Percentiles rank a stretch among this genome's conserved stretches.
Conservation (phyloP, 2,113 vertebrate genomes). For the Alethe castanea region DNA sequence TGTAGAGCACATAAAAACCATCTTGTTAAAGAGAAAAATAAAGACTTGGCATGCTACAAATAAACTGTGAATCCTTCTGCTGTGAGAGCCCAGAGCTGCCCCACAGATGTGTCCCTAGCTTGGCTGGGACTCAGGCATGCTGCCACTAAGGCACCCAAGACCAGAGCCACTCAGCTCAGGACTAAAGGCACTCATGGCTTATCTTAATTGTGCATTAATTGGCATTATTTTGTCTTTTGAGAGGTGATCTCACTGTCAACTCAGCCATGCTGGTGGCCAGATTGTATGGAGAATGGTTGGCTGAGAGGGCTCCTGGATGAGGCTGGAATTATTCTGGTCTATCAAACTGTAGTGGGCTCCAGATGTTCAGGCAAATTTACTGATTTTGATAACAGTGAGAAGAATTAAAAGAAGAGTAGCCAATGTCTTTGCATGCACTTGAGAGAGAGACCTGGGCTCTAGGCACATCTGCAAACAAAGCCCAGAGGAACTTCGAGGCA, state of each 20-base stretch:
- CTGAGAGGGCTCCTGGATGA: not conserved
- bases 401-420: not conserved
- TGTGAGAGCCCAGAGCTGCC: not conserved
- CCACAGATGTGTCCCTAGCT: not conserved
- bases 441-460: not conserved
- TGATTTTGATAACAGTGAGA: accelerated
- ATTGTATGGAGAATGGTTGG: no score
- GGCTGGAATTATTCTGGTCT: not conserved
- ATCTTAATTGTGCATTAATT: not conserved
- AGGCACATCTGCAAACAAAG: not conserved
- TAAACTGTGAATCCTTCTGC: not conserved
- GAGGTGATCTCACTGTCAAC: not conserved
- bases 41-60: accelerated
- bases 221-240: not conserved
- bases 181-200: not conserved
- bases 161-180: not conserved
- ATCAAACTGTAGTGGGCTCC: not conserved
- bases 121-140: accelerated
- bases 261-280: not conserved
- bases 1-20: not conserved
- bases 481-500: not conserved
- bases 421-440: not conserved
- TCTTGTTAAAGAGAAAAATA: not conserved
- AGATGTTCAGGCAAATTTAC: not conserved
- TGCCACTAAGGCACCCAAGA: not conserved